Conservation (phyloP, 2,888 invertebrate species). For the Zaprionus bogoriensis region DNA sequence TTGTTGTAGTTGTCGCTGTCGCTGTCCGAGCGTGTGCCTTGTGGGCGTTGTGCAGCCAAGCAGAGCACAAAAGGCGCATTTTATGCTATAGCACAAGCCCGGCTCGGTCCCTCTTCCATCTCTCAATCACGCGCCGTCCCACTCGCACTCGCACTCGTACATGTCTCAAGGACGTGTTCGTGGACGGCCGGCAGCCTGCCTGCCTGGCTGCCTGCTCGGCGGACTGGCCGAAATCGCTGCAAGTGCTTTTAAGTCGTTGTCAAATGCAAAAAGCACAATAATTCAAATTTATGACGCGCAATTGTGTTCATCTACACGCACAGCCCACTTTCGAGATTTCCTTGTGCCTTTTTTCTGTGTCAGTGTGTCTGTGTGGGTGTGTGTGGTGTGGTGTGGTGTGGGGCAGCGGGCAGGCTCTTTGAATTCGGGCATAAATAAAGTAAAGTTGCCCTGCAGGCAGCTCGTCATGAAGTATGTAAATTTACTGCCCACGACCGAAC, state of each 20-base stretch:
- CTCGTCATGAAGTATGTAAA: constrained; percentile 72
- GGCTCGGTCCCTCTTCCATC: background rate
- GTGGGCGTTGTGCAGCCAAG: constrained; percentile 59
- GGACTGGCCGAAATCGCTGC: constrained; percentile 72
- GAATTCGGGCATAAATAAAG: constrained; percentile 66
- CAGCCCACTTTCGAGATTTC: constrained; percentile 46
- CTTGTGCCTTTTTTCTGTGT: constrained; percentile 8
- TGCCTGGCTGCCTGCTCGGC: constrained; percentile 44
- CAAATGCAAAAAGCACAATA: constrained; percentile 78
- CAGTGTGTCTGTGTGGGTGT: background rate
- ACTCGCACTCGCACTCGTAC: constrained; percentile 30
- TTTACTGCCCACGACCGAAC: constrained; percentile 56
- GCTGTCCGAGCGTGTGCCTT: constrained; percentile 47
- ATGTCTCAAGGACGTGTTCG: constrained; percentile 73
- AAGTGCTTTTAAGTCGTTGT: constrained; percentile 78
- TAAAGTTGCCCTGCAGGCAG: constrained; percentile 60
- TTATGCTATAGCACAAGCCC: constrained; percentile 37
- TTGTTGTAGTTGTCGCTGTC: constrained; percentile 8
- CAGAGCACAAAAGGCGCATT: constrained; percentile 52
- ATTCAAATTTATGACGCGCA: constrained; percentile 78
- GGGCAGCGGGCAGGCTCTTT: constrained; percentile 16
- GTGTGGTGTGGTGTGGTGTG: no score
- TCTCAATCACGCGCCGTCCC: background rate
- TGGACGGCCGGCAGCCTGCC: no score
- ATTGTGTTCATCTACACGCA: constrained; percentile 75